These are phyloP conservation scores for Ichneumoninae sp. DNA, from an alignment of 2,888 invertebrate species.

Conservation along the genomic window DNA sequence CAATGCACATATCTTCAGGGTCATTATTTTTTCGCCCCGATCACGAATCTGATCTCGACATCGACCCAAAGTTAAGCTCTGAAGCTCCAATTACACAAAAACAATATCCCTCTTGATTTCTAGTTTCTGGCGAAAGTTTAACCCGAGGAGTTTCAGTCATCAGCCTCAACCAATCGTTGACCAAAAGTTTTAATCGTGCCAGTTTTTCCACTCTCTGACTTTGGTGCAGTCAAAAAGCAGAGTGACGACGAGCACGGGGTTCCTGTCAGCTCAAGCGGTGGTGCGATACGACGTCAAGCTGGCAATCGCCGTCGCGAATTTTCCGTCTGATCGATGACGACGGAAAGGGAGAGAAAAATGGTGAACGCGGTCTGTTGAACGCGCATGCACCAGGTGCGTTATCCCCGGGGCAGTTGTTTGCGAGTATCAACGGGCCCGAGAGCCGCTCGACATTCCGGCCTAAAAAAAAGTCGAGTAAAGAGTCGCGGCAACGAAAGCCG, in stretches of 20 bases:
- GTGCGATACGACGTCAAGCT: conserved; percentile 50
- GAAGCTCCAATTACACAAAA: background rate
- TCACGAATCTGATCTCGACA: background rate
- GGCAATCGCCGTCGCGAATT: conserved; percentile 65
- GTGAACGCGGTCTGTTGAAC: conserved; percentile 1
- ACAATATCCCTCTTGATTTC: background rate
- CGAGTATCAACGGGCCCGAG: conserved; percentile 72
- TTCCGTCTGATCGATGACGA: conserved; percentile 72
- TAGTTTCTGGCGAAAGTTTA: background rate
- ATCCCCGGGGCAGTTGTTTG: conserved; percentile 77
- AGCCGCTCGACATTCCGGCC: conserved; percentile 49
- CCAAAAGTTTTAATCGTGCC: background rate
- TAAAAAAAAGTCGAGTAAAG: conserved; percentile 60
- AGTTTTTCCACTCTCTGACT: background rate
- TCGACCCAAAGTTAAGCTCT: background rate
- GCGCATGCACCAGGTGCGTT: conserved; percentile 77
- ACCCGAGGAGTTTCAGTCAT: background rate
- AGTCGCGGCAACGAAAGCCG: conserved; percentile 72
- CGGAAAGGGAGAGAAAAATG: background rate
- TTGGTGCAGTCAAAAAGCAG: conserved; percentile 2
- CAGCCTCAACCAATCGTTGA: background rate
- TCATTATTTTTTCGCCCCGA: background rate
- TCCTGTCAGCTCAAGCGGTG: conserved; percentile 61
- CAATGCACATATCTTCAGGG: too few species aligned
- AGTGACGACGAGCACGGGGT: conserved; percentile 41